These are phyloP conservation scores for Alethe diademata DNA, from an alignment of 2,113 vertebrate species.

Conservation along the genomic window DNA sequence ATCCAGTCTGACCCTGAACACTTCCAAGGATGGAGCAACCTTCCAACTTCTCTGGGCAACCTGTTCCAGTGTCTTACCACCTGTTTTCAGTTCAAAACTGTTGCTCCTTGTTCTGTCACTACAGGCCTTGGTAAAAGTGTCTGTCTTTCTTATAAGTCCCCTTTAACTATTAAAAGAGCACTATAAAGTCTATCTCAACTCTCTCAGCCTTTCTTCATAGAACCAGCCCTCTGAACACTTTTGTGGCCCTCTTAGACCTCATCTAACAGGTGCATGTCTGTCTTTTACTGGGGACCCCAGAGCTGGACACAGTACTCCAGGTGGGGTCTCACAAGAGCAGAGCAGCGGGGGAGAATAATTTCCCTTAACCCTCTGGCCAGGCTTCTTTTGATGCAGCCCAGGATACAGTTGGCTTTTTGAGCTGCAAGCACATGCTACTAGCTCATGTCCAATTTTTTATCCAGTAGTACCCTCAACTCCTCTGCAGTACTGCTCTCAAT, in stretches of 20 bases:
- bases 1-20: neutral
- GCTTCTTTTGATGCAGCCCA: neutral
- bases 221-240: too few species aligned
- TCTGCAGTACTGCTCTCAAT: neutral
- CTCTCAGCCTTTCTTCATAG: neutral
- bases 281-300: too few species aligned
- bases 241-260: too few species aligned
- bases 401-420: neutral
- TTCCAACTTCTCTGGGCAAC: neutral
- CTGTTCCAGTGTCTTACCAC: neutral
- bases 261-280: too few species aligned
- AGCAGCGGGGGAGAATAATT: neutral
- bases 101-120: neutral
- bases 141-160: neutral
- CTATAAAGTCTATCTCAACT: neutral
- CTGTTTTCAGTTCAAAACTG: neutral
- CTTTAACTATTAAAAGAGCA: neutral
- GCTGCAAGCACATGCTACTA: neutral
- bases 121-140: neutral
- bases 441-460: neutral
- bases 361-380: neutral
- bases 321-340: neutral
- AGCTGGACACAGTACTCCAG: neutral
- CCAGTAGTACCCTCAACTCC: neutral
- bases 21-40: neutral